Percentiles rank a stretch among this genome's conserved stretches.
Evolutionary conservation across 2,113 vertebrate species (phyloP).

Genomic region (Stegostoma tigrinum): DNA sequence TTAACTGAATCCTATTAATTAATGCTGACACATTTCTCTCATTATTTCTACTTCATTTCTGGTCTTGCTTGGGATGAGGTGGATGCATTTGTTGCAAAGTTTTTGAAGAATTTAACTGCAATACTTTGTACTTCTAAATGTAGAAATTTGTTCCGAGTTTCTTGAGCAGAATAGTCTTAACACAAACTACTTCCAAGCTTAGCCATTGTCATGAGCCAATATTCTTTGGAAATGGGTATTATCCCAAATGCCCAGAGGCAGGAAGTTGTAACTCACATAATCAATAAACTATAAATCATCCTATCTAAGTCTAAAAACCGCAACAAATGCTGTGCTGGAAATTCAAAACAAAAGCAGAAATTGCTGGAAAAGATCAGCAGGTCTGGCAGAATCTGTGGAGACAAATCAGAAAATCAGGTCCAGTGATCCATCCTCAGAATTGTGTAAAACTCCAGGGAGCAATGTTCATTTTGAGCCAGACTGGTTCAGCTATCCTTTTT

Average conservation of each 20-base stretch:
- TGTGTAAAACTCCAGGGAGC: neutral
- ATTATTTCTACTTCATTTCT: neutral
- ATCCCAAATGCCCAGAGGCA: neutral
- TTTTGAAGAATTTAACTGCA: neutral
- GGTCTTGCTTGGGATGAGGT: neutral
- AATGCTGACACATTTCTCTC: neutral
- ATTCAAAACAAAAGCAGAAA: no score
- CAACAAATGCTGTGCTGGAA: no score
- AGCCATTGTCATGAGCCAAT: neutral
- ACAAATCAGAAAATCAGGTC: no score
- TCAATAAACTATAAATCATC: neutral
- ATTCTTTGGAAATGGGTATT: neutral
- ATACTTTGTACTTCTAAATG: neutral
- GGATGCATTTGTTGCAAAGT: neutral
- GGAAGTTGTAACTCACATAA: neutral
- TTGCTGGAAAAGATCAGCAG: no score
- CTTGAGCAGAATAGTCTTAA: neutral
- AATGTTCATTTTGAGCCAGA: no score
- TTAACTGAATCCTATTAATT: neutral
- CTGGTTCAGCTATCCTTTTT: neutral
- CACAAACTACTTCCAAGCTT: neutral
- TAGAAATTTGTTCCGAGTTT: neutral
- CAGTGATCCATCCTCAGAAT: no score
- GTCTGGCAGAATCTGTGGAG: no score
- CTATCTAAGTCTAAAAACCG: neutral